Evolutionary conservation across 2,888 invertebrate genomes (phyloP), one percentile per base, ranked within the genome.

Genomic region (Drosophila imparisetae): DNA sequence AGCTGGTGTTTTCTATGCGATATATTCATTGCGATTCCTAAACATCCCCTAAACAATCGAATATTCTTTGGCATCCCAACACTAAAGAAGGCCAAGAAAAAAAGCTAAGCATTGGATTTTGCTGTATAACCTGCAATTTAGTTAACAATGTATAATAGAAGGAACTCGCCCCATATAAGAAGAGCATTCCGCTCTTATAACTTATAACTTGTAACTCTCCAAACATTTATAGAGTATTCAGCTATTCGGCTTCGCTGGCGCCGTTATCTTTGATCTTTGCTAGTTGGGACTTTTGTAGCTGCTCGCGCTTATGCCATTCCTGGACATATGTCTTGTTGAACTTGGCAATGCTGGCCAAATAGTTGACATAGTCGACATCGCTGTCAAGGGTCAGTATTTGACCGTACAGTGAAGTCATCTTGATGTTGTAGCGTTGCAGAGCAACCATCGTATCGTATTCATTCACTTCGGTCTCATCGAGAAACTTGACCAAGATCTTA

Each of bases 301-400:
- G 38, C 1, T 75, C 40, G n/a, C 38, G 52, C 0, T 45, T 52
- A 6, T 32, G 34, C 66, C 65, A 79, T 13, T 79, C 65, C 27
- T 36, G 45, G 4, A 74, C 67, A 48, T 30, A 67, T 15, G 70
- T 36, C 6, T 53, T 50, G 18, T 83, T 83, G n/a, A 70, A 15
- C 7, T 15, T 38, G 18, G 84, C 66, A 40, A 81, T 40, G 27
- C 64, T 48, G 15, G 49, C 52, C 62, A 83, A 27, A 40, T 73
- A 79, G n/a, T 10, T 34, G 2, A 81, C 77, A 24, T 73, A 72
- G 36, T 81, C 75, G 7, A 80, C 49, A 55, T 83, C 83, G 49
- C 71, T 72, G 34, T 78, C 84, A 4, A 81, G 53, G 0, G 61
- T 49, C 4, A 83, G 18, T 0, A 75, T 75, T 11, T 75, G 72